These are phyloP conservation scores for Rhizomys pruinosus DNA, from an alignment of 2,113 vertebrate species.

Conservation along the genomic window DNA sequence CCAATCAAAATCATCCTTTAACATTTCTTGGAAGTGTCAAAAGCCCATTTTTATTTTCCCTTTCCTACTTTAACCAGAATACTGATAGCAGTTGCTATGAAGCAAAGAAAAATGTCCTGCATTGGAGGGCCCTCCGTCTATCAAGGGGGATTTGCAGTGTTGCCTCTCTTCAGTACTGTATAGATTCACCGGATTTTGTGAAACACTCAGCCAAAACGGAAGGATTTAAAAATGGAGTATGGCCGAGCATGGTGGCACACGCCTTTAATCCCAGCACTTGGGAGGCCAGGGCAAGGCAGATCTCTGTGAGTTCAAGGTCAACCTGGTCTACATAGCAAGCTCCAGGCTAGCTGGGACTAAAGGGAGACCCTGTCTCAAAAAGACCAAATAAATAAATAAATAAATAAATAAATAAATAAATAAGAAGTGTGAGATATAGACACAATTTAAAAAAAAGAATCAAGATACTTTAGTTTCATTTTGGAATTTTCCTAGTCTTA, in stretches of 20 bases:
- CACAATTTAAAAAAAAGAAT: slow-evolving; percentile 35
- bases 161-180: slow-evolving; percentile 71
- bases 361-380: no score
- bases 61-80: slow-evolving; percentile 65
- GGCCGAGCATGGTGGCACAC: no score
- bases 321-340: no score
- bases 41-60: slow-evolving; percentile 67
- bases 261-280: no score
- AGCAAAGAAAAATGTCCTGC: slow-evolving; percentile 73
- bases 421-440: slow-evolving; percentile 66
- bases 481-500: slow-evolving; percentile 68
- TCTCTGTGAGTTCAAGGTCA: no score
- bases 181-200: slow-evolving; percentile 72
- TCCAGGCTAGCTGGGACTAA: no score
- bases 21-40: slow-evolving; percentile 51
- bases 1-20: slow-evolving; percentile 44
- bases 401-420: no score
- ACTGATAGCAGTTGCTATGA: slow-evolving; percentile 75
- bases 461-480: slow-evolving; percentile 59
- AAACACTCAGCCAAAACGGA: slow-evolving; percentile 70
- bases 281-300: no score
- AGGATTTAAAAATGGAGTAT: slow-evolving; percentile 73
- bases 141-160: slow-evolving; percentile 70
- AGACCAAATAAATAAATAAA: no score
- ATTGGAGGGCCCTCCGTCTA: slow-evolving; percentile 71